Percentiles rank a stretch among this genome's conserved stretches.
These are phyloP conservation scores for Triops cancriformis DNA, from an alignment of 1,140 invertebrate genomes.

Conservation along the genomic window DNA sequence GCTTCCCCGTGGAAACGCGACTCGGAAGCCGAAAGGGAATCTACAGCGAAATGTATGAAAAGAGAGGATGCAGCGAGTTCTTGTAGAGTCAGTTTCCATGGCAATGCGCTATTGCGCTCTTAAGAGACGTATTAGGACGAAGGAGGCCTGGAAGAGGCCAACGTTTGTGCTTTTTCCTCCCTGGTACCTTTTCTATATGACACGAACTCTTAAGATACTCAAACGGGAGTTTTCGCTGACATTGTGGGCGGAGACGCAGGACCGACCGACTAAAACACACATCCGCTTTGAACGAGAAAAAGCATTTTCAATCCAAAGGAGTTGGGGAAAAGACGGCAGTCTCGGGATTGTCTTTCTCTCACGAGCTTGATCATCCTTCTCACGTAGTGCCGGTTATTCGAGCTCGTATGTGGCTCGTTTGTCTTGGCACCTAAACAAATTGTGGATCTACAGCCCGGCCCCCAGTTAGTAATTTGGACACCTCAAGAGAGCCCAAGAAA, in stretches of 20 bases:
- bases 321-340: conserved; percentile 7
- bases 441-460: neutral
- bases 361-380: conserved; percentile 5
- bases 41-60: neutral
- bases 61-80: neutral
- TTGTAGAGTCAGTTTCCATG: conserved; percentile 5
- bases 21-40: neutral
- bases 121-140: conserved; percentile 4
- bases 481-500: neutral
- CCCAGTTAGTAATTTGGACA: neutral
- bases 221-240: conserved; percentile 1
- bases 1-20: neutral
- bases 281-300: conserved; percentile 2
- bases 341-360: conserved; percentile 9
- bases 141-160: neutral
- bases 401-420: conserved; percentile 2
- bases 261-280: neutral
- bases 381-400: conserved; percentile 6
- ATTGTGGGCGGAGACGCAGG: conserved; percentile 11
- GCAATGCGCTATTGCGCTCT: conserved; percentile 9
- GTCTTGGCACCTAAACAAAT: conserved; percentile 10
- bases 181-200: neutral
- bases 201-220: neutral
- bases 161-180: conserved; percentile 11
- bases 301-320: conserved; percentile 3